Base-by-base conservation (phyloP, 2,113 vertebrate genomes). In the Pagrus major region DNA sequence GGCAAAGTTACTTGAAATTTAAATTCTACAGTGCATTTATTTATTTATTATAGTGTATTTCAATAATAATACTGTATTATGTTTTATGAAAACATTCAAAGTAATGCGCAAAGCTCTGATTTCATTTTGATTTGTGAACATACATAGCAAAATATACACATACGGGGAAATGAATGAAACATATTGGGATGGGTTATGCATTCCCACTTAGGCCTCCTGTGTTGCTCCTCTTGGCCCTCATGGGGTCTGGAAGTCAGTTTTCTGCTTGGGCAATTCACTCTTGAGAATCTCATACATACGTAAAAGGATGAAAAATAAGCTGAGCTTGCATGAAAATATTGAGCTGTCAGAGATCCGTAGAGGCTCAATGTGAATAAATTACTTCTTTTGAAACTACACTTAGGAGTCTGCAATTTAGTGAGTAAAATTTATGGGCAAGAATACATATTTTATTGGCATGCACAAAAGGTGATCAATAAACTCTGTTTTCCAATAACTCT, bases 181-280 rank as follows among this genome's bases (percentile, higher is more conserved):
- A 49, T 42, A 20, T 54, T 35, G 29, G 44, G 29, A 47, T 47
- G 44, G 39, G 23, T 49, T 54, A 39, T 3, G 9, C 37, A 39
- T 63, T 23, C 23, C 33, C 39, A 51, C 18, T 49, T 80, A 39
- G 5, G 27, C 7, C 55, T 46, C 27, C n/a, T 41, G 31, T 47
- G 56, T 37, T 49, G 25, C 55, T 65, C 71, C 78, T 65, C 71
- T 77, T 89, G 31, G 84, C 87, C 61, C 82, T 89, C 16, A 56
- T 88, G 78, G 89, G 76, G 81, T 84, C 86, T 74, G 37, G 33
- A 94, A 94, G 91, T 78, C 85, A 82, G 78, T 92, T 96, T 94
- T 94, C 88, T 93, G 87, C 90, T 60, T 90, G 88, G 88, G 72
- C 79, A 88, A 88, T 85, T 78, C 87, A 88, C 64, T 61, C 71